Evolutionary conservation across 2,797 vertebrate genomes (phyloP).

Genomic region (Zalophus californianus): DNA sequence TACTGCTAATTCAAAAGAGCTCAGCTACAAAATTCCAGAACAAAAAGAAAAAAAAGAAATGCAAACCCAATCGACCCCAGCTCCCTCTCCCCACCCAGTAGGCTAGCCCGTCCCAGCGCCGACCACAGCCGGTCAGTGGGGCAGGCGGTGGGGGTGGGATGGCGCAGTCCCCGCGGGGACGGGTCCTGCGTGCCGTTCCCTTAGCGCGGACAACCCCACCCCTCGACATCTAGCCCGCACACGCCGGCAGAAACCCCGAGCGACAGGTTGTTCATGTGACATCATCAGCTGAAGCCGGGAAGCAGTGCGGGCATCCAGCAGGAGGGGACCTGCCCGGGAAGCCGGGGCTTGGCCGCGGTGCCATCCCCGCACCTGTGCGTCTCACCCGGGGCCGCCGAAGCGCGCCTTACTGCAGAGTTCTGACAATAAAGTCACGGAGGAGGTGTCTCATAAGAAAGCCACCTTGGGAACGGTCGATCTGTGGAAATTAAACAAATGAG

Average conservation of each 20-base stretch:
- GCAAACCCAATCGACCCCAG: background rate
- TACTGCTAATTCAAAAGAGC: background rate
- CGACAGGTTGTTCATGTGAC: background rate
- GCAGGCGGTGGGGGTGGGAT: rapidly evolving
- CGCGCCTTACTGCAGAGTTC: rapidly evolving
- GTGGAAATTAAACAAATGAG: background rate
- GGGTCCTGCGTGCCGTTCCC: too few relatives aligned
- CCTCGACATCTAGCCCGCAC: background rate
- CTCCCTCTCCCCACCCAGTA: background rate
- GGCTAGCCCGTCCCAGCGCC: background rate
- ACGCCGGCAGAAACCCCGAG: rapidly evolving
- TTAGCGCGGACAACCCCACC: too few relatives aligned
- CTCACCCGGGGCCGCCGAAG: too few relatives aligned
- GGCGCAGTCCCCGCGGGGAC: background rate
- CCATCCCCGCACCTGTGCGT: background rate
- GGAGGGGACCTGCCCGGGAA: background rate
- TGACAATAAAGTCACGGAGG: rapidly evolving
- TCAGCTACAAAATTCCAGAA: background rate
- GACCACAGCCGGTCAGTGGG: background rate
- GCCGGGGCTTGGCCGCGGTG: rapidly evolving
- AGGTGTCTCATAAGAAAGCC: background rate
- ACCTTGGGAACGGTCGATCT: background rate
- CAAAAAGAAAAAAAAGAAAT: background rate
- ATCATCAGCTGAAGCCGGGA: too few relatives aligned
- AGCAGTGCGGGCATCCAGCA: rapidly evolving